Evolutionary conservation across 2,888 invertebrate species (phyloP).

Genomic region (Norana najaformis): DNA sequence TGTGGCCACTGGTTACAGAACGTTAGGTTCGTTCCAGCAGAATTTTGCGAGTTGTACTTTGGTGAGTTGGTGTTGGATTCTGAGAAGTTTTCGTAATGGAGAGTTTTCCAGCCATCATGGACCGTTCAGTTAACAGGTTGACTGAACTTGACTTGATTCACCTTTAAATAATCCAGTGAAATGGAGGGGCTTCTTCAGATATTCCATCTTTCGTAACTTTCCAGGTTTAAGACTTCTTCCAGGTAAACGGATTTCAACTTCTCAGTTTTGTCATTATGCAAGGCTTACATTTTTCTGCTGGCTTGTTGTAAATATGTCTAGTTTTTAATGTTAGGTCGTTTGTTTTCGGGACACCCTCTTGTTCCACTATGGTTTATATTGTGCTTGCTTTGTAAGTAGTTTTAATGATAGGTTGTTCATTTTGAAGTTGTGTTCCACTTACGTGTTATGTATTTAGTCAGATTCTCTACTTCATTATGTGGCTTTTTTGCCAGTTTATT

Average conservation of each 20-base stretch:
- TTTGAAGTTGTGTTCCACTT: background rate
- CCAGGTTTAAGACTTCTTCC: constrained; percentile 13
- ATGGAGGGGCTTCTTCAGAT: background rate
- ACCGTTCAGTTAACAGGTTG: background rate
- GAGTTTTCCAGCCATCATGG: background rate
- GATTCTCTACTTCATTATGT: background rate
- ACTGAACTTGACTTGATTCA: constrained; percentile 2
- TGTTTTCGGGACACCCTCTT: background rate
- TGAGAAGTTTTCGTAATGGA: background rate
- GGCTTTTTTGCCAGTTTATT: background rate
- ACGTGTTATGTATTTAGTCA: background rate
- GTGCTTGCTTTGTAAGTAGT: background rate
- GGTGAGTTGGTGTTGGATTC: constrained; percentile 13
- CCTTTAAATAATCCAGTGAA: background rate
- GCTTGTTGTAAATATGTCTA: background rate
- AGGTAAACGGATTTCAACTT: background rate
- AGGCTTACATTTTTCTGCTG: background rate
- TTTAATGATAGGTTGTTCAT: background rate
- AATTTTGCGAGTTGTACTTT: background rate
- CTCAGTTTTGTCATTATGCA: background rate
- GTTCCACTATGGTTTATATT: background rate
- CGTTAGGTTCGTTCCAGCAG: background rate
- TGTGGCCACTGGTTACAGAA: background rate
- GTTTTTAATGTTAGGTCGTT: background rate
- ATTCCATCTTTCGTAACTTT: constrained; percentile 13